A percentile compares a stretch with the other conserved stretches of the same genome.
Evolutionary conservation across 2,113 vertebrate species (phyloP).

Genomic region (Ctenodactylus gundi): DNA sequence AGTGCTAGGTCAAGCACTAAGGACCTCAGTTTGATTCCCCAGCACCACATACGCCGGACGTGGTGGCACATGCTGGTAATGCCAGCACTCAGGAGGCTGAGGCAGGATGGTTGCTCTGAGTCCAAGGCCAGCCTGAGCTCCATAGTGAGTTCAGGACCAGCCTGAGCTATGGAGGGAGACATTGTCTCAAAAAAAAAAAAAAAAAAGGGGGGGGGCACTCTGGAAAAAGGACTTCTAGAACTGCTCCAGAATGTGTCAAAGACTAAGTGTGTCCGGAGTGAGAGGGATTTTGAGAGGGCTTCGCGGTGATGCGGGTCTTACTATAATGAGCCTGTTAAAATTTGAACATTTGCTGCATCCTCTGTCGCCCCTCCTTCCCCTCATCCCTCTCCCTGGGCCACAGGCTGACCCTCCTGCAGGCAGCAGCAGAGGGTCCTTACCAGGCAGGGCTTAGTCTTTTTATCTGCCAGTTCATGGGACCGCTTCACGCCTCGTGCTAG

Average conservation of each 20-base stretch:
- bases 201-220: no score
- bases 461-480: background rate
- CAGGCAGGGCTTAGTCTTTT: background rate
- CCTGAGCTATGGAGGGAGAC: no score
- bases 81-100: no score
- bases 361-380: background rate
- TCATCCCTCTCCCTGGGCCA: background rate
- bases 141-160: no score
- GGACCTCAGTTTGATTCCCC: no score
- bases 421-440: no score
- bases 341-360: background rate
- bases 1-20: no score
- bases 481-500: background rate
- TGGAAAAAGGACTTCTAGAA: background rate
- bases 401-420: accelerated
- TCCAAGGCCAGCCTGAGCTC: no score
- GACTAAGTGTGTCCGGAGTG: background rate
- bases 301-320: background rate
- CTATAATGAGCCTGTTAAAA: background rate
- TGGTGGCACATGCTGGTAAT: no score
- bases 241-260: background rate
- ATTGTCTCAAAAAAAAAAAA: no score
- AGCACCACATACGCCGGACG: no score
- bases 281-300: background rate
- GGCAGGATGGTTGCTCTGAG: no score